A percentile compares a stretch with the other conserved stretches of the same genome.
Evolutionary conservation across 2,113 vertebrate genomes (phyloP).

Genomic region (Saguinus imperator): DNA sequence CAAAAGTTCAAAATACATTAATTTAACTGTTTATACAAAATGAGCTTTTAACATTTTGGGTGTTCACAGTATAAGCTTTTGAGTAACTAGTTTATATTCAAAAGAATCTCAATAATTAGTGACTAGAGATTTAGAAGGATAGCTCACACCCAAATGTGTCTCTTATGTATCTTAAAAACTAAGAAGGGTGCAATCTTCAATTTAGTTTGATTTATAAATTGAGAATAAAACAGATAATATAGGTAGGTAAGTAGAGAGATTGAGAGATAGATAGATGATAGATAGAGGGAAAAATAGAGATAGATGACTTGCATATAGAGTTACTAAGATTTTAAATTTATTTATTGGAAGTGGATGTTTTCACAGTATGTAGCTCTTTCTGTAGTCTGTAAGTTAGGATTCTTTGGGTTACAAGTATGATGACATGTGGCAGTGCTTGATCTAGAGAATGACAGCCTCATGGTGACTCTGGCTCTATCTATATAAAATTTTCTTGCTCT

Average conservation of each 20-base stretch:
- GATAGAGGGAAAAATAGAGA: too few relatives aligned
- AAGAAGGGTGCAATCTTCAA: not conserved
- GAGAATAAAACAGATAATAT: not conserved
- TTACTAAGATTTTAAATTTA: not conserved
- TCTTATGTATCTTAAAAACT: not conserved
- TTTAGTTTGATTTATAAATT: slow-evolving; percentile 29
- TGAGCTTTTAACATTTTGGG: not conserved
- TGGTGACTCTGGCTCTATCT: not conserved
- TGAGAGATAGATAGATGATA: too few relatives aligned
- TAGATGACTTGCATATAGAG: not conserved
- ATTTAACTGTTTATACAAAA: not conserved
- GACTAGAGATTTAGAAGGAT: not conserved
- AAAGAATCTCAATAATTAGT: not conserved
- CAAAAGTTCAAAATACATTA: not conserved
- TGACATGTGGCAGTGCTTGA: not conserved
- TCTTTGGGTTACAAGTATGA: not conserved
- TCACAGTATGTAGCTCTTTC: not conserved
- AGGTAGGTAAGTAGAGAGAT: too few relatives aligned
- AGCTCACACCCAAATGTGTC: not conserved
- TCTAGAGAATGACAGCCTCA: not conserved
- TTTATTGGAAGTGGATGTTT: not conserved
- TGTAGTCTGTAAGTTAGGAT: not conserved
- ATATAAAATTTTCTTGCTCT: not conserved
- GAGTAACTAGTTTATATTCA: not conserved
- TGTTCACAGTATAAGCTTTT: not conserved